phyloP scores from a whole-genome alignment of 1,140 invertebrate genomes.

The Lycorma delicatula region DNA sequence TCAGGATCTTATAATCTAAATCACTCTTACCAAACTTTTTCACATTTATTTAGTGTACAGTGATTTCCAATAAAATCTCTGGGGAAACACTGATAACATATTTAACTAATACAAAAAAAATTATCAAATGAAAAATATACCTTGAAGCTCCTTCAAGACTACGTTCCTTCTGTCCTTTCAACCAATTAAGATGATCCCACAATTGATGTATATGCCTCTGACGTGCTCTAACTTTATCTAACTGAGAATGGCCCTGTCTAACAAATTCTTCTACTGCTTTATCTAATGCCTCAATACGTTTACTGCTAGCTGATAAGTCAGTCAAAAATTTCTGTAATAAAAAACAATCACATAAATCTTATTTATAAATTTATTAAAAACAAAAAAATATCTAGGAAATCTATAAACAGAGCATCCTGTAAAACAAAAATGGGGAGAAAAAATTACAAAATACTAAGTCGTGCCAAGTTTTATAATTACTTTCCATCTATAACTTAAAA shows the following conservation, averaged over 20 bases:
- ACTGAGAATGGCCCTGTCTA: slow-evolving; percentile 73
- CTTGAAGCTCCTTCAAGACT: slow-evolving; percentile 83
- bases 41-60: too few species aligned
- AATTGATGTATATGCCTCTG: slow-evolving; percentile 77
- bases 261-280: slow-evolving; percentile 79
- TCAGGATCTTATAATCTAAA: too few species aligned
- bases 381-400: background rate
- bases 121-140: too few species aligned
- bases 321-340: slow-evolving; percentile 79
- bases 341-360: slow-evolving; percentile 18
- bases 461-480: too few species aligned
- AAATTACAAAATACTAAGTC: too few species aligned
- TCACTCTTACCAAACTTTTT: too few species aligned
- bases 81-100: too few species aligned
- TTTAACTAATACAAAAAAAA: too few species aligned
- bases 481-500: too few species aligned
- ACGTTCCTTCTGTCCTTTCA: slow-evolving; percentile 85
- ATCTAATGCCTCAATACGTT: slow-evolving; percentile 83
- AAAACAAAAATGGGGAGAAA: too few species aligned
- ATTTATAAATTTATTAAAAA: background rate
- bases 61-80: too few species aligned
- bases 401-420: background rate
- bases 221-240: slow-evolving; percentile 70
- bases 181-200: slow-evolving; percentile 79
- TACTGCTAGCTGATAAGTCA: slow-evolving; percentile 85